Base-by-base conservation (phyloP, 2,888 invertebrate genomes). In the Platycheirus rosarum region DNA sequence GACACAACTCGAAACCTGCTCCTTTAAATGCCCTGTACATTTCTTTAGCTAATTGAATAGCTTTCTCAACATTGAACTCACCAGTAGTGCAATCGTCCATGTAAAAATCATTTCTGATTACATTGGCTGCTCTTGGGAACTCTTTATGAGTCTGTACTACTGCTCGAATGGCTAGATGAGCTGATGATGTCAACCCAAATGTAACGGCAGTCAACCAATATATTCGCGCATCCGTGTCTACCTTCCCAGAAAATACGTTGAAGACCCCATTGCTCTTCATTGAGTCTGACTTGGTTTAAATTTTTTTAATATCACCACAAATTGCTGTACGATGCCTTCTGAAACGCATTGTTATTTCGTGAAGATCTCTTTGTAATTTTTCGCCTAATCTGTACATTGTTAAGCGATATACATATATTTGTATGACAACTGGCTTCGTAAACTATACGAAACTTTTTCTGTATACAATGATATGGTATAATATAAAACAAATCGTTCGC, bases 41-140 rank as follows among this genome's bases (percentile, higher is more conserved):
- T 2, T 29, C 49, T 53, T 63, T 66, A 0, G 69, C 62, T 14
- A 75, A 46, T 8, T 46, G 2, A 8, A 71, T 66, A 6, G 70
- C 69, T 14, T 48, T 32, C 0, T 11, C n/a, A 23, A 62, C 57
- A 16, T 16, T 26, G 1, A 32, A 11, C 6, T 40, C 57, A 9
- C 76, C 63, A 6, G 73, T 68, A 0, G 29, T 44, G 23, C 70
- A 66, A 46, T 79, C 77, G 18, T 77, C 60, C 71, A 77, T 57
- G 14, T 65, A 70, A 9, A 23, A 23, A 6, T 23, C 23, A 6
- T 23, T 23, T 65, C 35, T 14, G 23, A 77, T 77, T 26, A 42
- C 49, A 2, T 11, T 18, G 0, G 70, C 11, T 9, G 65, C 57
- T 16, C 49, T n/a, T 60, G 57, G 65, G 32, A 51, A 66, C 2